Evolutionary conservation across 1,140 invertebrate genomes (phyloP).

Genomic region (Paralvinella palmiformis): DNA sequence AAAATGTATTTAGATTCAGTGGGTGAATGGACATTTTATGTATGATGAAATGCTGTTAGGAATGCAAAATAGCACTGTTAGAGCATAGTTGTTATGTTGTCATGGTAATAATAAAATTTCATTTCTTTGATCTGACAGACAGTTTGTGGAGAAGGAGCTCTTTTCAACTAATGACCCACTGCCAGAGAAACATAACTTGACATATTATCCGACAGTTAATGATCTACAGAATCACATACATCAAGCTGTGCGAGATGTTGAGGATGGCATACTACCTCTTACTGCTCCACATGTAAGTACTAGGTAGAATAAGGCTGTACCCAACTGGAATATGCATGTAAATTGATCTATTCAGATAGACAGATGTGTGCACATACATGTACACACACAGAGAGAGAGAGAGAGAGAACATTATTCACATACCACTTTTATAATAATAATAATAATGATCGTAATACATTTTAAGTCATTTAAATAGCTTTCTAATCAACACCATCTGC

Average conservation of each 20-base stretch:
- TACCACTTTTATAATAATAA: too few species aligned
- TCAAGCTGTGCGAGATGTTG: conserved; percentile 46
- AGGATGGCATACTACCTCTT: conserved; percentile 37
- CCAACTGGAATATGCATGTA: not conserved
- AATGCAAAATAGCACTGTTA: too few species aligned
- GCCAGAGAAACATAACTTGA: conserved; percentile 45
- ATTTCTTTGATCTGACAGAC: conserved; percentile 28
- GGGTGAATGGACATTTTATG: too few species aligned
- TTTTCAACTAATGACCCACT: conserved; percentile 27
- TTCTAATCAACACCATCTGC: too few species aligned
- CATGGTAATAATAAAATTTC: not conserved
- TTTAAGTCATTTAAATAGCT: too few species aligned
- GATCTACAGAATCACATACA: conserved; percentile 50
- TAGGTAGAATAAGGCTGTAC: not conserved
- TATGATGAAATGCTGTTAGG: too few species aligned
- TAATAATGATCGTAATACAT: too few species aligned
- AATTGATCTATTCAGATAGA: not conserved
- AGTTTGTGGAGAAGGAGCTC: conserved; percentile 45
- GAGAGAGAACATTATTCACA: too few species aligned
- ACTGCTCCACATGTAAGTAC: conserved; percentile 31
- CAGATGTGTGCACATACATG: not conserved
- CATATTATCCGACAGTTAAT: conserved; percentile 48
- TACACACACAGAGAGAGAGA: not conserved
- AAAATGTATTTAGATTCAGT: too few species aligned
- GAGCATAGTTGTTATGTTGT: not conserved